These are phyloP conservation scores for Pangasius macronema DNA, from an alignment of 2,797 vertebrate species.

Conservation along the genomic window DNA sequence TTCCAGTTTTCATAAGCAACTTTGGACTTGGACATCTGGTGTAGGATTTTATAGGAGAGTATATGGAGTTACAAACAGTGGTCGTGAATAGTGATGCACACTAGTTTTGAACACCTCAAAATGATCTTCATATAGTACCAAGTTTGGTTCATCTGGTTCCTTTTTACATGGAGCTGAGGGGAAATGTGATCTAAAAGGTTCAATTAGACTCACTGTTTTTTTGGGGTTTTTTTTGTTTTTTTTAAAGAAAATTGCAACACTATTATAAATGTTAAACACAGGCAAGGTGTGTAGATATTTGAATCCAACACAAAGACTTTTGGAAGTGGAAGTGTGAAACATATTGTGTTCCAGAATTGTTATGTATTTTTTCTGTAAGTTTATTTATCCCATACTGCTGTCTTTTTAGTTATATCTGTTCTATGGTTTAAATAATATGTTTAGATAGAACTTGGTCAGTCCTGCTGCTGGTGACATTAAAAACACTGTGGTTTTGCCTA, in stretches of 20 bases:
- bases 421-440: slow-evolving; percentile 34
- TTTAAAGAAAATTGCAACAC: slow-evolving; percentile 63
- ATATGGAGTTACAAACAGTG: slow-evolving; percentile 9
- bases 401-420: slow-evolving; percentile 36
- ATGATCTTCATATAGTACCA: slow-evolving; percentile 40
- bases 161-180: slow-evolving; percentile 34
- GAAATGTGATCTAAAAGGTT: slow-evolving; percentile 32
- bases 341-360: slow-evolving; percentile 47
- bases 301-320: slow-evolving; percentile 49
- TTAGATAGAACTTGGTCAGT: slow-evolving; percentile 44
- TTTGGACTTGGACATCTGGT: slow-evolving; percentile 29
- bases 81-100: slow-evolving; percentile 34
- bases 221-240: slow-evolving; percentile 1
- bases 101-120: slow-evolving; percentile 52
- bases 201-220: slow-evolving; percentile 48
- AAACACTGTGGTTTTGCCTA: slow-evolving; percentile 54
- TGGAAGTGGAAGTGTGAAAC: slow-evolving; percentile 41
- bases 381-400: slow-evolving; percentile 45
- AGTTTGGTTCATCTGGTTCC: slow-evolving; percentile 18
- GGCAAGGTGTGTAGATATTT: slow-evolving; percentile 69
- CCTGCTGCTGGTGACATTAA: slow-evolving; percentile 49
- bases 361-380: slow-evolving; percentile 31
- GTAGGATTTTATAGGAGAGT: slow-evolving; percentile 18
- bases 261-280: slow-evolving; percentile 58
- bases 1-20: slow-evolving; percentile 3